phyloP scores from a whole-genome alignment of 2,113 vertebrate genomes.

The Pterocles orientalis region DNA sequence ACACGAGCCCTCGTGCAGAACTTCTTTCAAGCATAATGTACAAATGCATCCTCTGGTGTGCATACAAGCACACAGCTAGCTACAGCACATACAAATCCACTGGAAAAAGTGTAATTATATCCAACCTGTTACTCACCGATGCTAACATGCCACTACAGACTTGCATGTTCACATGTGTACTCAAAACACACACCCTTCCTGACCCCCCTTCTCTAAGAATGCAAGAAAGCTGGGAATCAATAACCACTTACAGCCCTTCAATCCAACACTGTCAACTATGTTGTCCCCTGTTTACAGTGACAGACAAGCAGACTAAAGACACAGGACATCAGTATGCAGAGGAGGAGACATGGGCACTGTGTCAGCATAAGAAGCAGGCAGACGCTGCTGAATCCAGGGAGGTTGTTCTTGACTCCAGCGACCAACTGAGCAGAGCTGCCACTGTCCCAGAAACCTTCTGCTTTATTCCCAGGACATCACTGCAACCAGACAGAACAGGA shows the following conservation, averaged over 20 bases:
- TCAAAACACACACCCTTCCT: background rate
- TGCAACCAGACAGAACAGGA: background rate
- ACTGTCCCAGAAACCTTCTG: background rate
- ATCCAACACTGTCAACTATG: slow-evolving; percentile 56
- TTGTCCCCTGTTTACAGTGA: slow-evolving; percentile 35
- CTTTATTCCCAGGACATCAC: background rate
- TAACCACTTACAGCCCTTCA: slow-evolving; percentile 67
- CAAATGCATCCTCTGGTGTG: background rate
- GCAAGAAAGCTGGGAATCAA: slow-evolving; percentile 45
- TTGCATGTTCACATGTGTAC: background rate
- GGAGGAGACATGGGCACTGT: background rate
- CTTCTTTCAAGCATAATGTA: background rate
- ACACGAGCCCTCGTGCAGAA: background rate
- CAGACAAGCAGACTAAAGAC: slow-evolving; percentile 41
- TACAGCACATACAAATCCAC: background rate
- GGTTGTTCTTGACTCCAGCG: background rate
- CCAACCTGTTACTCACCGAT: accelerated
- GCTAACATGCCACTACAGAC: background rate
- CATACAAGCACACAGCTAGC: background rate
- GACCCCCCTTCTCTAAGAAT: background rate
- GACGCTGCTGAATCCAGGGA: background rate
- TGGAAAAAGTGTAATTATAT: background rate
- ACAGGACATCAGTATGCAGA: slow-evolving; percentile 48
- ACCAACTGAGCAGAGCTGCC: background rate
- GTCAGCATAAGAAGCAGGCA: slow-evolving; percentile 43